A percentile compares a stretch with the other conserved stretches of the same genome.
Conservation (phyloP, 2,113 vertebrate genomes). For the Isichthys henryi region DNA sequence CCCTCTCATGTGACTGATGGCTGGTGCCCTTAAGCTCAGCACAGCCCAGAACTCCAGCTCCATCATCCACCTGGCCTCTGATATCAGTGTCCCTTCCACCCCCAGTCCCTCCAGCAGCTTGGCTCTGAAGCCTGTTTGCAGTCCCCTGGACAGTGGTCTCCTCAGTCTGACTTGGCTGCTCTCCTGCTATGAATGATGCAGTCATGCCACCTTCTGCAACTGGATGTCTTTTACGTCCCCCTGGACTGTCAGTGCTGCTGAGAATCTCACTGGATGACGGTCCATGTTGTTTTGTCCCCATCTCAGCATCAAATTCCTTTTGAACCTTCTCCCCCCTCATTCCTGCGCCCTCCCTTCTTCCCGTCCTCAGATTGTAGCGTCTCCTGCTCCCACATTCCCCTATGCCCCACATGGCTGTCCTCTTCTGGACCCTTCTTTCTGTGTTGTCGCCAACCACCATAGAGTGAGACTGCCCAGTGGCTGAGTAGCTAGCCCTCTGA, state of each 20-base stretch:
- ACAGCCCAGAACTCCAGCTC: neutral
- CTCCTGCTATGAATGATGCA: neutral
- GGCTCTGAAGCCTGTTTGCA: neutral
- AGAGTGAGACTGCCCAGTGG: neutral
- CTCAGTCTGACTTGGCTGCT: neutral
- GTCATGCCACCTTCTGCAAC: neutral
- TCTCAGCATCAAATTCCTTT: neutral
- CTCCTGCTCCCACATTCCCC: conserved; percentile 38
- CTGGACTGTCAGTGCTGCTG: neutral
- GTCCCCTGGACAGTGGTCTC: neutral
- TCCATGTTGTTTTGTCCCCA: neutral
- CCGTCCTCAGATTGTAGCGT: neutral
- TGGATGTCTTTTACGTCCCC: neutral
- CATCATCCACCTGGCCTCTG: neutral
- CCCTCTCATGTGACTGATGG: neutral
- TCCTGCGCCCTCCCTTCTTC: neutral
- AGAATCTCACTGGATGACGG: neutral
- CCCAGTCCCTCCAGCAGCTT: too few species aligned
- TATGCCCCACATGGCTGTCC: conserved; percentile 51
- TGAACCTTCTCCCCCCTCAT: neutral
- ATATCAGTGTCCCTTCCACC: neutral
- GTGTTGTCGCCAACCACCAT: too few species aligned
- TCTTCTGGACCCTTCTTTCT: conserved; percentile 38
- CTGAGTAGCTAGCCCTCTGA: neutral
- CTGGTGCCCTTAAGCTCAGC: neutral